Percentiles rank a stretch among this genome's conserved stretches.
phyloP scores from a whole-genome alignment of 2,888 invertebrate species.

The Caenorhabditis angaria region DNA sequence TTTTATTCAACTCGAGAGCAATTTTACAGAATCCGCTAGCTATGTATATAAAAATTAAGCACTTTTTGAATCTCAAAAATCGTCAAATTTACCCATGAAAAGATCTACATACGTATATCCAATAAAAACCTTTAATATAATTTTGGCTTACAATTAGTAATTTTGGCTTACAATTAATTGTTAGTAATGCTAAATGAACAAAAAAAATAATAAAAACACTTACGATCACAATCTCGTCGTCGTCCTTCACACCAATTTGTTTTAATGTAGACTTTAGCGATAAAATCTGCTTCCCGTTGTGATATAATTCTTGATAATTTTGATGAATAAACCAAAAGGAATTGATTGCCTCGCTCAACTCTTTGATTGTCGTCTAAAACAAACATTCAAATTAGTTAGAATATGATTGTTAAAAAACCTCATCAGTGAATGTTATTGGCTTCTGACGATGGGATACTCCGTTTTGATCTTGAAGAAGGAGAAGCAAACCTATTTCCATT shows the following conservation, averaged over 20 bases:
- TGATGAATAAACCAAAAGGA: slow-evolving; percentile 13
- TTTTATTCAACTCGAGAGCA: slow-evolving; percentile 22
- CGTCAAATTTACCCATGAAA: slow-evolving; percentile 14
- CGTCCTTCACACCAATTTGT: slow-evolving; percentile 15
- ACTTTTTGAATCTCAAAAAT: slow-evolving; percentile 12
- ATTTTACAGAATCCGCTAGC: slow-evolving; percentile 21
- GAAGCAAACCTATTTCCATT: slow-evolving; percentile 14
- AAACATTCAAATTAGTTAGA: slow-evolving; percentile 27
- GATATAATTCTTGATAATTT: slow-evolving; percentile 24
- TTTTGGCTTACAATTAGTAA: too few species aligned
- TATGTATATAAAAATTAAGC: slow-evolving; percentile 8
- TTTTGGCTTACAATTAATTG: too few species aligned
- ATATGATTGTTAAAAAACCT: slow-evolving; percentile 23
- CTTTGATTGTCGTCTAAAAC: slow-evolving; percentile 26
- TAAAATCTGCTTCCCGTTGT: slow-evolving; percentile 16
- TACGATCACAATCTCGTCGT: slow-evolving; percentile 21
- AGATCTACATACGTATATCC: slow-evolving; percentile 10
- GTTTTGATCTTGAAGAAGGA: slow-evolving; percentile 10
- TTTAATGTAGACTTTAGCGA: slow-evolving; percentile 12
- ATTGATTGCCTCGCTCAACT: slow-evolving; percentile 11
- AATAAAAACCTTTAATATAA: slow-evolving; percentile 16
- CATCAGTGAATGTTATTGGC: slow-evolving; percentile 12
- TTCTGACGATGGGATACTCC: slow-evolving; percentile 16
- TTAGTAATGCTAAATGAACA: slow-evolving; percentile 19
- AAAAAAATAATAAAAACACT: slow-evolving; percentile 24